phyloP scores from a whole-genome alignment of 1,140 invertebrate genomes.

The Colletes latitarsis region DNA sequence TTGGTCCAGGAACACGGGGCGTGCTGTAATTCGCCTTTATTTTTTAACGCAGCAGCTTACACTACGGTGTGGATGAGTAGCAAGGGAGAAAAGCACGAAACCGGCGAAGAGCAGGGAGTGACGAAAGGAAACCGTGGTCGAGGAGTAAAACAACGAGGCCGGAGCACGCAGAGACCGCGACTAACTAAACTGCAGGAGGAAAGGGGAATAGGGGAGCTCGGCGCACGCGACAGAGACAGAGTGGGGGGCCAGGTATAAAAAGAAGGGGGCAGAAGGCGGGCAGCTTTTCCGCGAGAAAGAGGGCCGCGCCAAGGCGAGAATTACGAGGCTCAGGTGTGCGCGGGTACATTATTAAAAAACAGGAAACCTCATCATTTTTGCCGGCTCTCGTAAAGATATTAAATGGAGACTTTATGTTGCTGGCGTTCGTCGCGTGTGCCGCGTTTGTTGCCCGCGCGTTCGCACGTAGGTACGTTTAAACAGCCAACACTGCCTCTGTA shows the following conservation, averaged over 20 bases:
- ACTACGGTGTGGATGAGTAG: too few relatives aligned
- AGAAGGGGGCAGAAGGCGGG: constrained; percentile 24
- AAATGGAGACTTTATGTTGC: constrained; percentile 79
- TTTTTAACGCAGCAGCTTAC: too few relatives aligned
- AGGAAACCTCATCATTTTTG: constrained; percentile 79
- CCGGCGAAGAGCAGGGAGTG: neutral
- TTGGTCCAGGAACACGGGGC: too few relatives aligned
- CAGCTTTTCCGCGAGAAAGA: constrained; percentile 37
- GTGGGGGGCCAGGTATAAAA: constrained; percentile 4
- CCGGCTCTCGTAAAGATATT: constrained; percentile 77
- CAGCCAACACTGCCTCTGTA: neutral
- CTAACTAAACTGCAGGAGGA: neutral
- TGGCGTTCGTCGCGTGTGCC: constrained; percentile 55
- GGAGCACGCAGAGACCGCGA: neutral
- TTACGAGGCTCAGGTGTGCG: constrained; percentile 78
- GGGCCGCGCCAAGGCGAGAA: constrained; percentile 60
- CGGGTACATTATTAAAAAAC: constrained; percentile 79
- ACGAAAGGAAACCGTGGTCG: neutral
- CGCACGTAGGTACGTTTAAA: neutral
- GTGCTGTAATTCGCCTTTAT: too few relatives aligned
- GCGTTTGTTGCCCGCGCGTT: constrained; percentile 41
- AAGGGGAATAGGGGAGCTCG: neutral
- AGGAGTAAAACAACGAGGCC: neutral
- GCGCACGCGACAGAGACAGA: neutral
- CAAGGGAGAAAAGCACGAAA: neutral